A percentile compares a stretch with the other conserved stretches of the same genome.
phyloP scores from a whole-genome alignment of 30 jellyfish, hydroid and myxozoan species.

The Catostylus mosaicus region DNA sequence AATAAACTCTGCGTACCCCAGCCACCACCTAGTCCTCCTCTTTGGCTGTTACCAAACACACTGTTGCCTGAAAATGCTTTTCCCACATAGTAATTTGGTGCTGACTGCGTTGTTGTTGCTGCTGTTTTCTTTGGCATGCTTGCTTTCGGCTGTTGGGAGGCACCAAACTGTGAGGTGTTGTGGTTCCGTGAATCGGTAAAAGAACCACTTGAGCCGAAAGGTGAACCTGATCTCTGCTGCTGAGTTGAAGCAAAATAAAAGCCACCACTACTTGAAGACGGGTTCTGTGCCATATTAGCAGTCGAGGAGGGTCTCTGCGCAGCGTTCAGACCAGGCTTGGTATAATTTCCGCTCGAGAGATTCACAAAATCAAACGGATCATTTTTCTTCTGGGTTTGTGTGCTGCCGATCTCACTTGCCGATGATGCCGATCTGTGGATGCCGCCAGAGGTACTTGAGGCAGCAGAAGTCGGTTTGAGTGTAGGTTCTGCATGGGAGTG shows the following conservation, averaged over 20 bases:
- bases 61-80: conserved; percentile 39
- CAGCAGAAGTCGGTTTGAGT: conserved; percentile 19
- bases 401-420: conserved; percentile 4
- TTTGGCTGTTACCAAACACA: conserved; percentile 45
- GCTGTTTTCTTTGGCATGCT: conserved; percentile 10
- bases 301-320: neutral
- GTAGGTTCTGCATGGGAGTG: conserved; percentile 37
- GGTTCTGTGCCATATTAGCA: neutral
- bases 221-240: conserved; percentile 19
- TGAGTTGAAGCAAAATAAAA: conserved; percentile 7
- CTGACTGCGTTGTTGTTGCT: conserved; percentile 29
- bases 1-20: conserved; percentile 47
- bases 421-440: conserved; percentile 40
- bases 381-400: neutral
- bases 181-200: conserved; percentile 9
- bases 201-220: conserved; percentile 28
- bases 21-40: conserved; percentile 60
- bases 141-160: conserved; percentile 9
- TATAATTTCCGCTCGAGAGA: conserved; percentile 20
- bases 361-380: conserved; percentile 89
- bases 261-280: neutral
- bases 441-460: neutral
- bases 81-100: conserved; percentile 52
- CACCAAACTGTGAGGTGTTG: neutral
- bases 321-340: neutral